Conservation (phyloP, 2,888 invertebrate species). For the Anoplius nigerrimus region DNA sequence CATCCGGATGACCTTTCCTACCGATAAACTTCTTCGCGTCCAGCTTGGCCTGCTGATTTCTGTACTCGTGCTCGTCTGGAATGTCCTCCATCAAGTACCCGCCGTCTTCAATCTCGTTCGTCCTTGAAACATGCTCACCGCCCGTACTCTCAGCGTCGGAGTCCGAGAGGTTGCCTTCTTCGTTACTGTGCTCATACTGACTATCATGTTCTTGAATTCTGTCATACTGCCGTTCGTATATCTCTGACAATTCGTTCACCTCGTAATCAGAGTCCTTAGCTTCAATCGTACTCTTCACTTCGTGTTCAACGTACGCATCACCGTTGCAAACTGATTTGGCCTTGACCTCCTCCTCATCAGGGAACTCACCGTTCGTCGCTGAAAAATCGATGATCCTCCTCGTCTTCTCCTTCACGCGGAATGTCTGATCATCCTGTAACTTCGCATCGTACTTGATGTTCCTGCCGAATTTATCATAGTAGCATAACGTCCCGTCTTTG, state of each 20-base stretch:
- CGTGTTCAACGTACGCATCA: background rate
- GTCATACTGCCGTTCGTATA: conserved; percentile 35
- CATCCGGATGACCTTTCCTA: conserved; percentile 59
- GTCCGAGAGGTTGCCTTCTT: conserved; percentile 47
- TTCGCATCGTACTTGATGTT: conserved; percentile 33
- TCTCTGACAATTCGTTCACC: conserved; percentile 21
- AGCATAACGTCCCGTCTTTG: conserved; percentile 24
- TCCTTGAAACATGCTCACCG: background rate
- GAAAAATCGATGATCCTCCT: conserved; percentile 52
- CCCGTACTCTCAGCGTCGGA: conserved; percentile 46
- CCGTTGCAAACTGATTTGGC: background rate
- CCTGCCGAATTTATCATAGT: conserved; percentile 30
- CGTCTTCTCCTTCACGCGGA: conserved; percentile 44
- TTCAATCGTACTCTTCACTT: conserved; percentile 3
- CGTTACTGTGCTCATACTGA: conserved; percentile 30
- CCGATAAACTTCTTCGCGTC: conserved; percentile 67
- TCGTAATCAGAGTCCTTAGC: conserved; percentile 11
- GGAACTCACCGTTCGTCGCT: background rate
- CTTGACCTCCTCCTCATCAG: background rate
- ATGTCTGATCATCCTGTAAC: conserved; percentile 33
- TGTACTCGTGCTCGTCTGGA: conserved; percentile 56
- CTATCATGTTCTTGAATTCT: conserved; percentile 25
- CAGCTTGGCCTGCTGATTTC: conserved; percentile 56
- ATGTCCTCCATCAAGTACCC: conserved; percentile 38
- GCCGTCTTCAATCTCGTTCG: background rate